Conservation (phyloP, 2,113 vertebrate species). For the Suricata suricatta region DNA sequence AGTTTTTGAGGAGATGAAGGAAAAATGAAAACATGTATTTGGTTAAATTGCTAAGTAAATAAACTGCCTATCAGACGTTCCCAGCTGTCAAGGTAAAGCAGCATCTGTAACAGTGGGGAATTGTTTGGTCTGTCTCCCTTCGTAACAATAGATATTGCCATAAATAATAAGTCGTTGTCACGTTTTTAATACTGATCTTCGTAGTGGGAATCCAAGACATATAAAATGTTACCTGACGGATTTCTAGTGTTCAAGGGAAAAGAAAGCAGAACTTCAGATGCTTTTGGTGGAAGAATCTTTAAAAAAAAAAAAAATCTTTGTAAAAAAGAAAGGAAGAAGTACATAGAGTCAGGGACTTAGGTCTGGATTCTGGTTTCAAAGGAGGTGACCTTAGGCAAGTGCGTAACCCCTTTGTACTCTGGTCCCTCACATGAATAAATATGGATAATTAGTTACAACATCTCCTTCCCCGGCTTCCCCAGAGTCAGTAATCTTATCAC, state of each 20-base stretch:
- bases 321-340: not conserved
- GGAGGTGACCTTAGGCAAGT: not conserved
- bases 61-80: constrained; percentile 62
- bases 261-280: constrained; percentile 32
- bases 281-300: not conserved
- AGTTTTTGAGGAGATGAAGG: constrained; percentile 75
- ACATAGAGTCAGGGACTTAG: not conserved
- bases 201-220: constrained; percentile 21
- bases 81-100: constrained; percentile 70
- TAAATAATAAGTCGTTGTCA: constrained; percentile 58
- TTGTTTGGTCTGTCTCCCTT: constrained; percentile 62
- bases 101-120: constrained; percentile 62
- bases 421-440: not conserved
- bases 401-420: not conserved
- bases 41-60: constrained; percentile 69
- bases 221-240: constrained; percentile 53
- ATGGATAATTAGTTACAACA: not conserved
- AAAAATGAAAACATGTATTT: constrained; percentile 70
- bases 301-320: not conserved
- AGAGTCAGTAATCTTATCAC: not conserved
- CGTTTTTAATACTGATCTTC: constrained; percentile 62
- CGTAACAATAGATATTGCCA: constrained; percentile 39
- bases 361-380: not conserved
- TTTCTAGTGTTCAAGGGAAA: constrained; percentile 12
- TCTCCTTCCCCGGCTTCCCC: not conserved